phyloP scores from a whole-genome alignment of 2,888 invertebrate genomes.

The Chrysotoxum bicinctum region DNA sequence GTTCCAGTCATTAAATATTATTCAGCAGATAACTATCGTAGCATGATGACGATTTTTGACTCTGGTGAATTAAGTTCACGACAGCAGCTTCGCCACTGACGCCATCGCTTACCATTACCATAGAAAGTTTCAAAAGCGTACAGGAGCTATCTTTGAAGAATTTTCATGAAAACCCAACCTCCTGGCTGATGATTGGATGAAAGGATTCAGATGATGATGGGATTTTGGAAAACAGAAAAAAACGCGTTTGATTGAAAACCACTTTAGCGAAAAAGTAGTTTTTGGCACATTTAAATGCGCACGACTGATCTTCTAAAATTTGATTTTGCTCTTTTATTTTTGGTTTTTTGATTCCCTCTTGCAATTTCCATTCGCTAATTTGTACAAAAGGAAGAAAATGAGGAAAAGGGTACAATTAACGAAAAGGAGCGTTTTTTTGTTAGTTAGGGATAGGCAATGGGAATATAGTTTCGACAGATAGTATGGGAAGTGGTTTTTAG shows the following conservation, averaged over 20 bases:
- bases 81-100: too few relatives aligned
- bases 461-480: too few relatives aligned
- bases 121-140: background rate
- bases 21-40: slow-evolving; percentile 72
- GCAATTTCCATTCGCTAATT: background rate
- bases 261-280: slow-evolving; percentile 66
- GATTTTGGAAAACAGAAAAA: background rate
- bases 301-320: slow-evolving; percentile 34
- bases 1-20: slow-evolving; percentile 71
- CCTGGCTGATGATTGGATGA: background rate
- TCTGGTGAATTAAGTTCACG: slow-evolving; percentile 20
- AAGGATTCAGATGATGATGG: background rate
- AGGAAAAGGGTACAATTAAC: slow-evolving; percentile 54
- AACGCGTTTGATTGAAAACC: slow-evolving; percentile 42
- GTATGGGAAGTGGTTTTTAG: background rate
- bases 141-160: slow-evolving; percentile 61
- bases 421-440: slow-evolving; percentile 9
- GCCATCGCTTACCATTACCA: too few relatives aligned
- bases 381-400: slow-evolving; percentile 2
- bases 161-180: slow-evolving; percentile 25
- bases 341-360: background rate
- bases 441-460: background rate
- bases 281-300: slow-evolving; percentile 42
- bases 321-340: slow-evolving; percentile 24
- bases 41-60: slow-evolving; percentile 64